These are phyloP conservation scores for Ameiurus melas DNA, from an alignment of 2,113 vertebrate genomes.

Conservation along the genomic window DNA sequence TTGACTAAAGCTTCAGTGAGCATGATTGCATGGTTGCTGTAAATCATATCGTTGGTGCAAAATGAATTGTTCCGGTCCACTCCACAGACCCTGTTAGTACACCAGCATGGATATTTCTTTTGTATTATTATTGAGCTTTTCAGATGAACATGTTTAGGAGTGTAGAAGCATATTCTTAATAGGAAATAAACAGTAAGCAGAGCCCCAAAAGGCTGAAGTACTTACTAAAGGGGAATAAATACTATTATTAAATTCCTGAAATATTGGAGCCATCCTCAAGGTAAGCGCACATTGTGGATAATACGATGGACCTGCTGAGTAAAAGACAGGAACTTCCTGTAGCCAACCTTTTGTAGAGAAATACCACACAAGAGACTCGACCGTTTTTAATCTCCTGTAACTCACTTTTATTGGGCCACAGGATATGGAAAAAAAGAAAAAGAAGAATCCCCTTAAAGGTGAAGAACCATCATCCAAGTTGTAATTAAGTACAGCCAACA, in stretches of 20 bases:
- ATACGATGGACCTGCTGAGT: neutral
- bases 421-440: neutral
- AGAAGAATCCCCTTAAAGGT: neutral
- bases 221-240: neutral
- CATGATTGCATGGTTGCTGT: neutral
- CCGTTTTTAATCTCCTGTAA: neutral
- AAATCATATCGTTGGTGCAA: neutral
- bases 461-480: neutral
- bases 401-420: neutral
- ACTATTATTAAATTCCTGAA: neutral
- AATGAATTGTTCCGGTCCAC: neutral
- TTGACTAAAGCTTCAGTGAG: no score
- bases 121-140: neutral
- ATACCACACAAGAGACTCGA: neutral
- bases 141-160: neutral
- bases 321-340: neutral
- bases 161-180: neutral
- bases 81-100: neutral
- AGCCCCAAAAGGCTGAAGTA: neutral
- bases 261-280: neutral
- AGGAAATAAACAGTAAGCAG: neutral
- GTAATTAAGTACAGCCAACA: constrained; percentile 7
- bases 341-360: neutral
- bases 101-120: neutral
- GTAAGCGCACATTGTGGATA: neutral